Evolutionary conservation across 2,888 invertebrate species (phyloP).

Genomic region (Drosophila quinaria): DNA sequence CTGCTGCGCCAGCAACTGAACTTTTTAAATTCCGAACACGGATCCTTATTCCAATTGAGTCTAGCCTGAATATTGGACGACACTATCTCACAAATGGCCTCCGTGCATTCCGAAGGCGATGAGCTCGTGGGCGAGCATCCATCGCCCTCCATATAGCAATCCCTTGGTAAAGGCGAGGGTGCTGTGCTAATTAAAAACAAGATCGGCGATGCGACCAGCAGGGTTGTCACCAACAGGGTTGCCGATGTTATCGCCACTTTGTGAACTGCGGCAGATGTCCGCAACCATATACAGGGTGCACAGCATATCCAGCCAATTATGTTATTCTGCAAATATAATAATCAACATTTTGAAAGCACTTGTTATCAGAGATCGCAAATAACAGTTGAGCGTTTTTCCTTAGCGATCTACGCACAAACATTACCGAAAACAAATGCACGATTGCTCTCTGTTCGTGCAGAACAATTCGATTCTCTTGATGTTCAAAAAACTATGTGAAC

Average conservation of each 20-base stretch:
- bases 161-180: slow-evolving; percentile 84
- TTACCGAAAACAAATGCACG: too few species aligned
- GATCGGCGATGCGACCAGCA: slow-evolving; percentile 88
- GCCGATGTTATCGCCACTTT: slow-evolving; percentile 88
- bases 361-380: background rate
- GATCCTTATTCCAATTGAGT: slow-evolving; percentile 85
- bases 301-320: slow-evolving; percentile 88
- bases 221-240: slow-evolving; percentile 87
- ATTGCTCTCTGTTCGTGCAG: too few species aligned
- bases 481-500: too few species aligned
- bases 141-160: slow-evolving; percentile 84
- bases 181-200: slow-evolving; percentile 87
- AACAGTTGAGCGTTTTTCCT: too few species aligned
- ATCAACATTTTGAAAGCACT: background rate
- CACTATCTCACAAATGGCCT: slow-evolving; percentile 82
- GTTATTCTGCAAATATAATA: slow-evolving; percentile 65
- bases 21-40: slow-evolving; percentile 85
- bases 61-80: slow-evolving; percentile 84
- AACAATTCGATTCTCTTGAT: too few species aligned
- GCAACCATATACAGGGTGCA: slow-evolving; percentile 87
- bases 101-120: slow-evolving; percentile 83
- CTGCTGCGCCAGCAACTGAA: slow-evolving; percentile 84
- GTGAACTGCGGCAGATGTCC: slow-evolving; percentile 87
- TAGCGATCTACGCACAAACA: too few species aligned
- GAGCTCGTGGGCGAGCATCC: slow-evolving; percentile 83